Evolutionary conservation across 2,113 vertebrate genomes (phyloP), one percentile per base, ranked within the genome.

Genomic region (Neodontobutis hainanensis): DNA sequence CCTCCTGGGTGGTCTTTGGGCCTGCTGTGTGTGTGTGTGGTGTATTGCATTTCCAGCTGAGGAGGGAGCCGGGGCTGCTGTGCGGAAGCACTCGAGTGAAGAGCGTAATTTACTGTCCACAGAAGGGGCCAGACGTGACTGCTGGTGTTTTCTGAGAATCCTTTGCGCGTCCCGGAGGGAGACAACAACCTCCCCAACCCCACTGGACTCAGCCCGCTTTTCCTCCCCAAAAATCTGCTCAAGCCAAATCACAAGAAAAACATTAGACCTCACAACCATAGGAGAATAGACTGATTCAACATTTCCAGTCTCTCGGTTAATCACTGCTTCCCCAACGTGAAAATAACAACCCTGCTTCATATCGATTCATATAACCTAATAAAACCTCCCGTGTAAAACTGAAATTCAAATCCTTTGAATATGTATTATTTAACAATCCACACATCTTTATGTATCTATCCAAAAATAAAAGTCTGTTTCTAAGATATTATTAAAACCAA

Each of bases 1-100:
- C 63, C 85, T 88, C 77, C 66, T 90, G 89, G 88, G 90, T 91
- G 89, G 89, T 89, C 89, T 70, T 49, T 0, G 70, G 10, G 47
- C 64, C 69, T 16, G 53, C 19, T 27, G 19, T 27, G 60, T 70
- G 71, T 71, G 68, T 57, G 68, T 57, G 68, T 68, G 82, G 75
- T 32, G 50, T 85, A 88, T 87, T 83, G 87, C 81, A 79, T 87
- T 87, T 81, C 82, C 89, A 87, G 82, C 81, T 73, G 77, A 61
- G 85, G 84, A 70, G 60, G 64, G 64, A 80, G 61, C 50, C 15
- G 61, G 65, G 75, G 59, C 77, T 77, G 76, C 78, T 50, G 77
- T 67, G 75, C 59, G 79, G 88, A 86, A 81, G 82, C 80, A 14
- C 65, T 70, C 47, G 4, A 69, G 67, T 43, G 36, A 67, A 27